Evolutionary conservation across 2,888 invertebrate genomes (phyloP).

Genomic region (Lysandra bellargus): DNA sequence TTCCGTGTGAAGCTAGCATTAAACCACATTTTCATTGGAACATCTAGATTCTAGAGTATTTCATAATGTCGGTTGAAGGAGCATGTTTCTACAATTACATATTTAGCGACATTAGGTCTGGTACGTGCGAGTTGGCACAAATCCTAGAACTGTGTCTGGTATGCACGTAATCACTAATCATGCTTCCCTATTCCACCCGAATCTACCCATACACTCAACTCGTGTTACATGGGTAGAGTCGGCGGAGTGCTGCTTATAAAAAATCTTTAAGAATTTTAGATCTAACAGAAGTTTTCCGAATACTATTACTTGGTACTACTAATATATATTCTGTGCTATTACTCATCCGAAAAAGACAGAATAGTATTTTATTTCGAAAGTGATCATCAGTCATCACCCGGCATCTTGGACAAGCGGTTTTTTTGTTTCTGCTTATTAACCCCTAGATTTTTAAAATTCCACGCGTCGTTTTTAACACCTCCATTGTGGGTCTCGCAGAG

Average conservation of each 20-base stretch:
- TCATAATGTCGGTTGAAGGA: slow-evolving; percentile 9
- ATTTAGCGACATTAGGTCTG: slow-evolving; percentile 35
- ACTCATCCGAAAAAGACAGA: too few species aligned
- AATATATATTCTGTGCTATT: too few species aligned
- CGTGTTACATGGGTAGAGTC: not conserved
- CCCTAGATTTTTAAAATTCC: too few species aligned
- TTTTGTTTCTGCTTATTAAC: too few species aligned
- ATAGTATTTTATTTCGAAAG: too few species aligned
- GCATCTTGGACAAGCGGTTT: too few species aligned
- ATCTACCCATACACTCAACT: not conserved
- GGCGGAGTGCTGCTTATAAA: not conserved
- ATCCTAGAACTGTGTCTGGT: slow-evolving; percentile 32
- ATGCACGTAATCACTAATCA: slow-evolving; percentile 27
- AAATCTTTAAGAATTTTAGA: not conserved
- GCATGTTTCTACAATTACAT: slow-evolving; percentile 19
- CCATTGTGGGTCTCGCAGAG: too few species aligned
- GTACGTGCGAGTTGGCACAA: slow-evolving; percentile 37
- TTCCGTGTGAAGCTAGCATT: not conserved
- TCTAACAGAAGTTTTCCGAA: too few species aligned
- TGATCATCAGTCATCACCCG: too few species aligned
- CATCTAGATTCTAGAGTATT: not conserved
- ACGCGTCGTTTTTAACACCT: too few species aligned
- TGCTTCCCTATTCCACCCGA: not conserved
- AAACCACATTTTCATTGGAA: not conserved
- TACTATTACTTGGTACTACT: too few species aligned